Evolutionary conservation across 2,113 vertebrate species (phyloP), one percentile per base, ranked within the genome.

Genomic region (Gopherus flavomarginatus): DNA sequence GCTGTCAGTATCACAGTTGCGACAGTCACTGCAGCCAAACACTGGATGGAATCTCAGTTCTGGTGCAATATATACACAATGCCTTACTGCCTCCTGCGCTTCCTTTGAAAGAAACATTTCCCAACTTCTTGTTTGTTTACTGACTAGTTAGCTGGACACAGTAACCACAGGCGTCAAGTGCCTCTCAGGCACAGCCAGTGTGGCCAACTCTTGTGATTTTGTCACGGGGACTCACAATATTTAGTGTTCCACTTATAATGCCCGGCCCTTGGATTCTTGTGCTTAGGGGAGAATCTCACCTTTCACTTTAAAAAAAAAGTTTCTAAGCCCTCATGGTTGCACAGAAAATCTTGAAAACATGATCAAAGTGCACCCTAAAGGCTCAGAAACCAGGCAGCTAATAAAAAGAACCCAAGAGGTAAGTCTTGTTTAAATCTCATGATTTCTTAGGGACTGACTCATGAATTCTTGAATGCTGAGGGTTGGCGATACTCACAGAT

Each of bases 101-200:
- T 47, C 1, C 0, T 9, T 27, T 2, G 31, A 35, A 8, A 44
- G 54, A 54, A 26, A 22, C 11, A 10, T 24, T 35, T 26, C 26
- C 3, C 31, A 69, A 14, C 83, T 3, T 38, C 42, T 47, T 78
- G 42, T 78, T 27, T 78, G 42, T 27, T 78, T 44, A 27, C 75
- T 47, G 38, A 78, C 44, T 29, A 87, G 53, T 1, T 24, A 19
- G 53, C 0, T 24, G n/a, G 44, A 27, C 27, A 1, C 16, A 4
- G 0, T 11, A 11, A 1, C 49, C 2, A 0, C 24, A 52, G 50
- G 62, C 10, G 12, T 26, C 11, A 14, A 47, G 42, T 16, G 75
- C 42, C 26, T 47, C 24, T 78, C 19, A 14, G 75, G 42, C 38
- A 78, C 75, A 44, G 26, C 75, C 42, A 38, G 19, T 22, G 65